Evolutionary conservation across 1,140 invertebrate genomes (phyloP).

Genomic region (Schlechtendalia chinensis): DNA sequence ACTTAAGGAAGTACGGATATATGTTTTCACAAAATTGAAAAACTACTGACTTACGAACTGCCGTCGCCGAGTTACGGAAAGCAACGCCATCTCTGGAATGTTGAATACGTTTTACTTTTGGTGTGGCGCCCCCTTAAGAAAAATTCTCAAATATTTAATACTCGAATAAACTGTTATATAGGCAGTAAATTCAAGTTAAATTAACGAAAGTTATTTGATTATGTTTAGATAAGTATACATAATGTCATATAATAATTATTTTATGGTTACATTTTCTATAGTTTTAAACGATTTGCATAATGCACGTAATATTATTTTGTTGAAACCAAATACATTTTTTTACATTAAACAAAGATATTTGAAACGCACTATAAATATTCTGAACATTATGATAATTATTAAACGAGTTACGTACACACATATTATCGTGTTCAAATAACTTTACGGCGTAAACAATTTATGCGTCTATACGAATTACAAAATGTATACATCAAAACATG

Average conservation of each 20-base stretch:
- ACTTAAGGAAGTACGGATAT: too few relatives aligned
- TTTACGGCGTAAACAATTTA: background rate
- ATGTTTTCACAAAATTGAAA: too few relatives aligned
- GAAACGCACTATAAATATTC: background rate
- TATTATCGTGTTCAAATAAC: background rate
- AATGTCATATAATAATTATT: background rate
- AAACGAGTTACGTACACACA: too few relatives aligned
- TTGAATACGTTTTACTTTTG: too few relatives aligned
- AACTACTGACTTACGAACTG: too few relatives aligned
- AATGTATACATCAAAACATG: background rate
- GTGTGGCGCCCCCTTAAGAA: too few relatives aligned
- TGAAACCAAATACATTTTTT: background rate
- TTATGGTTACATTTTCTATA: background rate
- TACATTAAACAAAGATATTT: background rate
- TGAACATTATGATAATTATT: background rate
- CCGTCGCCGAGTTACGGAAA: too few relatives aligned
- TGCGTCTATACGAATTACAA: background rate
- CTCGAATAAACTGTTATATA: background rate
- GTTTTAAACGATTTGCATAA: background rate
- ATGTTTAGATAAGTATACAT: background rate
- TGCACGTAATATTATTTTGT: background rate
- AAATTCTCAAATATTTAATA: background rate
- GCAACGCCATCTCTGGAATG: too few relatives aligned
- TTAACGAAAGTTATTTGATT: background rate
- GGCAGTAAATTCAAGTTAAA: background rate